Conservation (phyloP, 2,113 vertebrate species). For the Ploceus nigricollis region DNA sequence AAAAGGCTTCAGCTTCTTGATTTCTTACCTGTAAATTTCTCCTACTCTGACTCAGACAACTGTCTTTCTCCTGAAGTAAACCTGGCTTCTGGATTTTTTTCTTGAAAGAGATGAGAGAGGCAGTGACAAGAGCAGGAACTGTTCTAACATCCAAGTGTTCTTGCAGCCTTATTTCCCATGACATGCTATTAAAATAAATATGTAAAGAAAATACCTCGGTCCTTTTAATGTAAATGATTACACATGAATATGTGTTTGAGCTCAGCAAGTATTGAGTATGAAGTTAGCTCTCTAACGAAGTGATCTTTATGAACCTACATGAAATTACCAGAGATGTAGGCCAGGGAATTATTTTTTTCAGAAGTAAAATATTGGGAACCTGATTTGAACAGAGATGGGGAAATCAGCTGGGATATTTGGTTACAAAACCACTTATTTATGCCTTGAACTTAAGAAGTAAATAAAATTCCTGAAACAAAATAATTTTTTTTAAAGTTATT, state of each 20-base stretch:
- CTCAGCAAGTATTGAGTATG: not conserved
- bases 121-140: not conserved
- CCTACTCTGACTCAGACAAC: not conserved
- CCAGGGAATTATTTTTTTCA: not conserved
- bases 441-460: not conserved
- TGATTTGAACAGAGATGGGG: not conserved
- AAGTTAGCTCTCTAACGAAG: not conserved
- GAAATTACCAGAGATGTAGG: not conserved
- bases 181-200: not conserved
- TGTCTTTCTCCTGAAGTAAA: not conserved
- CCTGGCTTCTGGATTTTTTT: not conserved
- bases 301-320: not conserved
- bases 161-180: not conserved
- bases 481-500: not conserved
- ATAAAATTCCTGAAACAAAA: not conserved
- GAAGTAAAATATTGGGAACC: not conserved
- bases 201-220: not conserved
- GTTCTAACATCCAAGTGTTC: not conserved
- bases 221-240: not conserved
- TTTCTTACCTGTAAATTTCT: not conserved
- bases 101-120: not conserved
- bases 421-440: not conserved
- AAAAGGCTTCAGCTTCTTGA: not conserved
- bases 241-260: not conserved
- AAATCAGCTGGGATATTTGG: not conserved